Conservation (phyloP, 2,888 invertebrate genomes). For the Bombylius major region DNA sequence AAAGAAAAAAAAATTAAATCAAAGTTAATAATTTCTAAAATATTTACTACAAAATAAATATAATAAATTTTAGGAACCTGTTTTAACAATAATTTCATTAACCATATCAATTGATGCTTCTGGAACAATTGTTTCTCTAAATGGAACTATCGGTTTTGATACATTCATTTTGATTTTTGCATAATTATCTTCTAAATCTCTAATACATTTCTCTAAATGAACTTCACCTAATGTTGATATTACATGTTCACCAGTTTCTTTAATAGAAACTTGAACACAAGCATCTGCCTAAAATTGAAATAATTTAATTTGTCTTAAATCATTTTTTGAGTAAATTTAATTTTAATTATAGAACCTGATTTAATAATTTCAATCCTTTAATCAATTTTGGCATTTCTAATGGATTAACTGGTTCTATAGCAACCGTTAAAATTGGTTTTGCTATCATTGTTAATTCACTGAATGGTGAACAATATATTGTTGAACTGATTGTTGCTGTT, state of each 20-base stretch:
- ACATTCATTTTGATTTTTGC: constrained; percentile 78
- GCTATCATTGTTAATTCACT: constrained; percentile 64
- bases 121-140: constrained; percentile 82
- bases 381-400: constrained; percentile 62
- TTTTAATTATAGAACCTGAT: constrained; percentile 49
- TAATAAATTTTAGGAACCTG: constrained; percentile 19
- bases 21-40: constrained; percentile 7
- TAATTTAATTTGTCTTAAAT: neutral
- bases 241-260: constrained; percentile 92
- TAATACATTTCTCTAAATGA: constrained; percentile 89
- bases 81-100: constrained; percentile 65
- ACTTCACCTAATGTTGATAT: constrained; percentile 93
- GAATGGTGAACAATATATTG: constrained; percentile 73
- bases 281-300: constrained; percentile 49
- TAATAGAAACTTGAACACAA: constrained; percentile 77
- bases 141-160: constrained; percentile 92
- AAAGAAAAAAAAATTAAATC: neutral
- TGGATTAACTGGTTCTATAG: constrained; percentile 75
- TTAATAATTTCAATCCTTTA: constrained; percentile 69
- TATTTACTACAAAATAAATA: no score
- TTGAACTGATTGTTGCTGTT: constrained; percentile 78
- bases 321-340: neutral
- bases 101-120: constrained; percentile 73
- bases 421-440: constrained; percentile 85
- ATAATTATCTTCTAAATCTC: constrained; percentile 73